phyloP scores from a whole-genome alignment of 2,113 vertebrate genomes.

The Periophthalmus modestus region DNA sequence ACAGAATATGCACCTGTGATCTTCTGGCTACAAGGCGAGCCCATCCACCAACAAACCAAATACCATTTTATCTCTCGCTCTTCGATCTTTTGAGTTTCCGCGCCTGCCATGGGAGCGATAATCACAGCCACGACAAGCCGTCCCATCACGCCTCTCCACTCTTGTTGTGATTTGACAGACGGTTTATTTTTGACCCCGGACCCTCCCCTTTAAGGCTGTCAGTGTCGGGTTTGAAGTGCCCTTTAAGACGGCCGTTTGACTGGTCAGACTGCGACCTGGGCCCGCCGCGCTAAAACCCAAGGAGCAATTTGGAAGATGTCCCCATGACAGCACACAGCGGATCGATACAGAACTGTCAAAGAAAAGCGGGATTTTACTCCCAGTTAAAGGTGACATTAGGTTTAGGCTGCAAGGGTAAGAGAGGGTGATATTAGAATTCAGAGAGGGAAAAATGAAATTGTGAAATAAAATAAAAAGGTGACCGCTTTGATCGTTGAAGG shows the following conservation, averaged over 20 bases:
- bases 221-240: constrained; percentile 65
- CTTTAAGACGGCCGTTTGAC: constrained; percentile 62
- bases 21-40: no score
- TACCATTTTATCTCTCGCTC: background rate
- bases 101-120: constrained; percentile 27
- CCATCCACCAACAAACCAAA: no score
- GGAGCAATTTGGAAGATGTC: constrained; percentile 59
- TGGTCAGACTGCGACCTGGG: constrained; percentile 62
- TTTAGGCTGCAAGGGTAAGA: constrained; percentile 20
- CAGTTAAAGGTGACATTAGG: constrained; percentile 51
- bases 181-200: constrained; percentile 52
- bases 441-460: no score
- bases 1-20: background rate
- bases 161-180: constrained; percentile 40
- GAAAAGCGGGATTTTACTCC: constrained; percentile 52
- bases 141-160: constrained; percentile 17
- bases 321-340: constrained; percentile 65
- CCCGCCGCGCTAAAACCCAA: constrained; percentile 50
- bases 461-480: no score
- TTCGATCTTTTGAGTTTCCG: background rate
- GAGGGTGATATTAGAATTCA: background rate
- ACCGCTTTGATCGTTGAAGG: no score
- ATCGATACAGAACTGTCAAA: constrained; percentile 74
- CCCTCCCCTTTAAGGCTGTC: constrained; percentile 51
- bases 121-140: constrained; percentile 19